Evolutionary conservation across 2,113 vertebrate genomes (phyloP), one percentile per base, ranked within the genome.

Genomic region (Ceratotherium simum): DNA sequence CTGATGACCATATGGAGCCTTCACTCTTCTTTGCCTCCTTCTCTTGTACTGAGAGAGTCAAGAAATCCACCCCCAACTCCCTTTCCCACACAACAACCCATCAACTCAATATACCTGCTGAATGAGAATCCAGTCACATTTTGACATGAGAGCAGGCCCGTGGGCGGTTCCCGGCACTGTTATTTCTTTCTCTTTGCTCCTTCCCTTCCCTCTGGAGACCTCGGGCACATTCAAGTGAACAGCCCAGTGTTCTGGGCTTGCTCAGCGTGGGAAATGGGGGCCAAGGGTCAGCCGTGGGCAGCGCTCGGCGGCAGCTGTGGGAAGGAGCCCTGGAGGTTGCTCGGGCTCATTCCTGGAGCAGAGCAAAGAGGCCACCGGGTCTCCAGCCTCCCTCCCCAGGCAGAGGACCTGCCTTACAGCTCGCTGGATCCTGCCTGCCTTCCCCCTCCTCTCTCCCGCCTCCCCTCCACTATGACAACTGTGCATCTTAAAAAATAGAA

Each of bases 251-350:
- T 56, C 84, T 85, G 69, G 93, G 76, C 95, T 70, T 9, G 39
- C n/a, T 23, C 29, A 31, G 36, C 1, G 8, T 83, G 75, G 95
- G 98, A 97, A 92, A 78, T 21, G 42, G 18, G 60, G 78, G 64
- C 14, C 2, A 2, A 96, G 90, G 93, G 64, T 69, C 56, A 80
- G 48, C 11, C 6, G 14, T 94, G 92, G 85, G 70, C 39, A 70
- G 73, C 17, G 17, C 33, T 6, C 21, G 48, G 39, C 27, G 17
- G 36, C 0, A 0, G 13, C 80, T 80, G 42, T 25, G 12, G 97
- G 94, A 75, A 81, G 33, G 2, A 12, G 23, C 0, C 31, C 20
- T 7, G 11, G 0, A 0, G 0, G 33, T 21, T 0, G 0, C 11
- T 69, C 14, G 33, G 13, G 64, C 92, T 84, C 60, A 6, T 42